A percentile compares a stretch with the other conserved stretches of the same genome.
phyloP scores from a whole-genome alignment of 2,888 invertebrate genomes.

The Acleris cristana region DNA sequence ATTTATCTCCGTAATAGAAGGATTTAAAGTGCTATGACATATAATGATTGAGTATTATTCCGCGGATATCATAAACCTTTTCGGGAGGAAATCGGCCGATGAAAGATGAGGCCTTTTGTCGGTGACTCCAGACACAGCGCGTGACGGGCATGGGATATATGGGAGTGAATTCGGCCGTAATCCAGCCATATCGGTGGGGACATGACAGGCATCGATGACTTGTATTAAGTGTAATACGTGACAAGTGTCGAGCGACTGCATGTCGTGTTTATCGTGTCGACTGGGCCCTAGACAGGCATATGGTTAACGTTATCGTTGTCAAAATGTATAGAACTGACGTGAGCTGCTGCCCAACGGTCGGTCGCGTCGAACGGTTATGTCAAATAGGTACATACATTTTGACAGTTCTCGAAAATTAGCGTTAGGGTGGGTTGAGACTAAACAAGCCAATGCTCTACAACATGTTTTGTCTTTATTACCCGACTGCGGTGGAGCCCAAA shows the following conservation, averaged over 20 bases:
- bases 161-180: constrained; percentile 51
- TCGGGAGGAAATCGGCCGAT: constrained; percentile 61
- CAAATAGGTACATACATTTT: too few relatives aligned
- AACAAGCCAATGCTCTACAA: too few relatives aligned
- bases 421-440: too few relatives aligned
- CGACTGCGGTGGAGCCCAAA: too few relatives aligned
- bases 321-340: too few relatives aligned
- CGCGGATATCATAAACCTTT: constrained; percentile 60
- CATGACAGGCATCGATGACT: constrained; percentile 50
- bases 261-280: constrained; percentile 18
- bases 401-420: too few relatives aligned
- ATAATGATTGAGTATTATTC: constrained; percentile 64
- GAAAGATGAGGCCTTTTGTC: constrained; percentile 65
- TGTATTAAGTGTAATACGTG: constrained; percentile 33
- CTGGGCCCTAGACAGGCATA: too few relatives aligned
- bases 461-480: too few relatives aligned
- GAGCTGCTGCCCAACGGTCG: too few relatives aligned
- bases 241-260: constrained; percentile 15
- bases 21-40: constrained; percentile 37
- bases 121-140: constrained; percentile 61
- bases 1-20: constrained; percentile 31
- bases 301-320: too few relatives aligned
- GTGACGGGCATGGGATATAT: constrained; percentile 62
- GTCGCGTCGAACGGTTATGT: too few relatives aligned
- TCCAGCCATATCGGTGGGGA: constrained; percentile 53